Conservation (phyloP, 2,113 vertebrate genomes). For the Periophthalmus modestus region DNA sequence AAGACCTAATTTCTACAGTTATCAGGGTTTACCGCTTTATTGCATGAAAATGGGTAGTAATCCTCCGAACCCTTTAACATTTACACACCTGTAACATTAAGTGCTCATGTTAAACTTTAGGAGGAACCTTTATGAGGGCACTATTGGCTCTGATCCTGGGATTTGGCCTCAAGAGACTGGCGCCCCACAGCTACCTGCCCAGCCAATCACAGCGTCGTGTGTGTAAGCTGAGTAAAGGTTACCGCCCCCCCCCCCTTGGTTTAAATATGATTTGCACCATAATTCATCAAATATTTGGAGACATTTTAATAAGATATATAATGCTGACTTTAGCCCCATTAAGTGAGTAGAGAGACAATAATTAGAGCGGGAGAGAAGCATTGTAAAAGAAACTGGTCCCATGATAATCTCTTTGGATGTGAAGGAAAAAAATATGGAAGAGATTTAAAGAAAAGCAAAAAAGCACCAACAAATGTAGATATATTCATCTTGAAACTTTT, state of each 20-base stretch:
- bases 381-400: neutral
- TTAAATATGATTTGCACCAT: too few species aligned
- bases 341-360: neutral
- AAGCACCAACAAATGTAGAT: too few species aligned
- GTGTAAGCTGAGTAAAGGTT: too few species aligned
- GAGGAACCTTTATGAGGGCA: neutral
- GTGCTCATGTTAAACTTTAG: neutral
- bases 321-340: neutral
- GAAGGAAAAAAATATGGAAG: too few species aligned
- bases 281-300: too few species aligned
- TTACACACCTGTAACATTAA: neutral
- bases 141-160: neutral
- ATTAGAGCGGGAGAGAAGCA: neutral
- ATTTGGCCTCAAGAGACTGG: neutral
- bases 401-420: neutral
- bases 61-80: neutral
- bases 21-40: neutral
- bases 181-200: too few species aligned
- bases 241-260: too few species aligned
- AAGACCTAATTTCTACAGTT: too few species aligned
- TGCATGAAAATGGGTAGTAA: neutral
- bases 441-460: too few species aligned
- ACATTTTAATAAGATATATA: constrained; percentile 3
- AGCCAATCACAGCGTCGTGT: too few species aligned
- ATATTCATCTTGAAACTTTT: too few species aligned